Percentiles rank a stretch among this genome's conserved stretches.
Conservation (phyloP, 2,888 invertebrate genomes). For the Pilophorus perplexus region DNA sequence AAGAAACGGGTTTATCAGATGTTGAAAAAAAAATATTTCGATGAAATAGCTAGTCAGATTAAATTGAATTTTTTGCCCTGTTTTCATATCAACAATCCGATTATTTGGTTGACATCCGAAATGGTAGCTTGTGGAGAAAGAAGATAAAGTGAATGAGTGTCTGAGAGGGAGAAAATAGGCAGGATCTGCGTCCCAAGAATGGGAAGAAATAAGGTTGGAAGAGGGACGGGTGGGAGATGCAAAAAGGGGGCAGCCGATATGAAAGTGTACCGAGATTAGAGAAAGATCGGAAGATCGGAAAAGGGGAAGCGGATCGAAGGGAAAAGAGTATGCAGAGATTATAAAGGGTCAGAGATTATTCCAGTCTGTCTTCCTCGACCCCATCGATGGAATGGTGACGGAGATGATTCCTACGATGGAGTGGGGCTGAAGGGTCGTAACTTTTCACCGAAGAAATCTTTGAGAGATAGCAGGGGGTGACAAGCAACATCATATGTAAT, state of each 20-base stretch:
- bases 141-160: neutral
- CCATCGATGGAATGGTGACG: neutral
- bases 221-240: neutral
- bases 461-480: no score
- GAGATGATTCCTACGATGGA: no score
- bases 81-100: constrained; percentile 18
- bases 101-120: constrained; percentile 14
- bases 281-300: constrained; percentile 2
- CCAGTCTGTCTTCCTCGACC: neutral
- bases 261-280: constrained; percentile 15
- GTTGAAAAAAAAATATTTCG: no score
- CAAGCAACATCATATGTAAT: no score
- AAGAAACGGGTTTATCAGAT: no score
- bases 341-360: neutral
- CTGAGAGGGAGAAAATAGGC: neutral
- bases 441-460: no score
- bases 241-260: constrained; percentile 8
- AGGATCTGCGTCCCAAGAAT: neutral
- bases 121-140: neutral
- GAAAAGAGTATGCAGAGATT: constrained; percentile 10
- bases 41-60: no score
- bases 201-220: neutral
- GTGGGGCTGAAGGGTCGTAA: no score
- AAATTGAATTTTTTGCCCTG: neutral
- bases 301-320: neutral